Evolutionary conservation across 64 coral and sea anemone species (phyloP).

Genomic region (Hydrozoanthus tunicans): DNA sequence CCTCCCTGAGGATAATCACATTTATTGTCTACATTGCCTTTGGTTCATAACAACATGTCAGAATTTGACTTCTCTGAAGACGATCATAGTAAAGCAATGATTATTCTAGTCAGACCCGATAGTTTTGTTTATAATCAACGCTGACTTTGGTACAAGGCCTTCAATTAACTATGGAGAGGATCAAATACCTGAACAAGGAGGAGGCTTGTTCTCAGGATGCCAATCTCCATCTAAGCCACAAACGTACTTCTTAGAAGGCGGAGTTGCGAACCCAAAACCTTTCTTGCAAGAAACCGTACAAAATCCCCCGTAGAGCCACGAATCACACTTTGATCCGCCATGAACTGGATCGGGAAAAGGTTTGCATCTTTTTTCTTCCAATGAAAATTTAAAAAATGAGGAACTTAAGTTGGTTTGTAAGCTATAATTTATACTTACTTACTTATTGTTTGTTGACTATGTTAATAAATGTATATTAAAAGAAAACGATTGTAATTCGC

Average conservation of each 20-base stretch:
- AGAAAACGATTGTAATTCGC: no score
- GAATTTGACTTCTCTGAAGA: no score
- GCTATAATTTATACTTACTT: no score
- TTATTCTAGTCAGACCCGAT: no score
- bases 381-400: neutral
- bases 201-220: neutral
- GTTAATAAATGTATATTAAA: no score
- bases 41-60: no score
- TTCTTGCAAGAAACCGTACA: neutral
- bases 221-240: constrained; percentile 20
- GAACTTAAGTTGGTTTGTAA: no score
- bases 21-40: no score
- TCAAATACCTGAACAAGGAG: constrained; percentile 21
- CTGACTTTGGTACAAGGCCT: neutral
- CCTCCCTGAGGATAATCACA: no score
- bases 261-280: constrained; percentile 5
- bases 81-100: no score
- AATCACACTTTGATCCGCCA: neutral
- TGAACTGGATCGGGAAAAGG: neutral
- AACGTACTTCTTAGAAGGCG: neutral
- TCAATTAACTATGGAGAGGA: neutral
- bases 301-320: constrained; percentile 43
- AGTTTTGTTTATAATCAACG: no score
- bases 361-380: constrained; percentile 16
- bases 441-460: no score